These are phyloP conservation scores for Spea hammondii DNA, from an alignment of 2,797 vertebrate genomes.

Conservation along the genomic window DNA sequence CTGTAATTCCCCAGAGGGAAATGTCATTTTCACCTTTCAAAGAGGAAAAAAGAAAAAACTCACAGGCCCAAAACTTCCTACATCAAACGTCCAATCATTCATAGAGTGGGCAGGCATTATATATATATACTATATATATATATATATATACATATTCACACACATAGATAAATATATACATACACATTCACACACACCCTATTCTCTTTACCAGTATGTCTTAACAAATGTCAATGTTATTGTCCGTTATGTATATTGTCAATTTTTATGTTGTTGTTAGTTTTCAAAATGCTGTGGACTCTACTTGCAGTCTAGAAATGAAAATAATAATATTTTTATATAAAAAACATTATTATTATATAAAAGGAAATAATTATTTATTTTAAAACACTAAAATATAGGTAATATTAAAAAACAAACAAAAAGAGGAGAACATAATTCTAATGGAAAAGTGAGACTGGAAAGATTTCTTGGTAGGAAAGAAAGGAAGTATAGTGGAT, in stretches of 20 bases:
- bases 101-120: background rate
- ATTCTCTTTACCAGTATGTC: too few relatives aligned
- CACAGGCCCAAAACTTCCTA: constrained; percentile 41
- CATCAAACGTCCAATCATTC: constrained; percentile 51
- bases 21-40: constrained; percentile 53
- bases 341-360: background rate
- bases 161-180: too few relatives aligned
- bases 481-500: background rate
- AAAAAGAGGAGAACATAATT: constrained; percentile 1
- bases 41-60: constrained; percentile 39
- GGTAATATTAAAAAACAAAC: background rate
- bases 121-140: background rate
- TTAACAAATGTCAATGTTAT: too few relatives aligned
- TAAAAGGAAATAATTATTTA: constrained; percentile 18
- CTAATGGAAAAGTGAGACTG: background rate
- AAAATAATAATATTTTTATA: too few relatives aligned
- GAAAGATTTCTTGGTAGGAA: background rate
- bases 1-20: constrained; percentile 50
- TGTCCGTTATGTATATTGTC: too few relatives aligned
- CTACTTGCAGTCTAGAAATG: too few relatives aligned
- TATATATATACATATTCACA: too few relatives aligned
- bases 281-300: too few relatives aligned
- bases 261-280: too few relatives aligned
- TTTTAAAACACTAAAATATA: constrained; percentile 1
- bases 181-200: too few relatives aligned